A percentile compares a stretch with the other conserved stretches of the same genome.
phyloP scores from a whole-genome alignment of 2,888 invertebrate genomes.

The Tanytarsus gracilentus region DNA sequence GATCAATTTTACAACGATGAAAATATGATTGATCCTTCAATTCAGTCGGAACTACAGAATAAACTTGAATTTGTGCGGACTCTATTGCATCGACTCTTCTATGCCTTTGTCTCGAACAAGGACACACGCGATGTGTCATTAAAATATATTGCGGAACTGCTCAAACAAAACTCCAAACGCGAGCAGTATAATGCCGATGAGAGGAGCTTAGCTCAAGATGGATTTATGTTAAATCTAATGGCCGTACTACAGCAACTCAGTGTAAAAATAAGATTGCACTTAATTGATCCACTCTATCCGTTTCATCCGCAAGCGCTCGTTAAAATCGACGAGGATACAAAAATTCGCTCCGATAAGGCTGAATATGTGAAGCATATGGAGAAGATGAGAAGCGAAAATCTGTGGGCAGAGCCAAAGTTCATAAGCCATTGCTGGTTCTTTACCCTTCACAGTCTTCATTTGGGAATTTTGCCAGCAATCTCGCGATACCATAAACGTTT shows the following conservation, averaged over 20 bases:
- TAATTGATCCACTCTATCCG: slow-evolving; percentile 81
- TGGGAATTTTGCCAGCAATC: slow-evolving; percentile 80
- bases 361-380: slow-evolving; percentile 71
- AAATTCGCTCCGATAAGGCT: slow-evolving; percentile 71
- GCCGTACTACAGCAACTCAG: slow-evolving; percentile 85
- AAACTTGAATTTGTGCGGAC: slow-evolving; percentile 70
- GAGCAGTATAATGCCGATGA: slow-evolving; percentile 88
- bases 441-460: slow-evolving; percentile 87
- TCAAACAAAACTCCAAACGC: slow-evolving; percentile 75
- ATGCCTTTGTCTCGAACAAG: slow-evolving; percentile 71
- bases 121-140: slow-evolving; percentile 72
- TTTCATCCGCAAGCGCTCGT: slow-evolving; percentile 71
- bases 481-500: slow-evolving; percentile 72
- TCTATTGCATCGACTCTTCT: slow-evolving; percentile 71
- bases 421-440: slow-evolving; percentile 96
- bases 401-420: slow-evolving; percentile 77
- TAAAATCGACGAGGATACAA: slow-evolving; percentile 67
- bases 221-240: slow-evolving; percentile 90
- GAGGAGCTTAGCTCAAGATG: slow-evolving; percentile 79
- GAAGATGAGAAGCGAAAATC: slow-evolving; percentile 49
- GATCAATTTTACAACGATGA: slow-evolving; percentile 30
- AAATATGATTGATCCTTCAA: slow-evolving; percentile 5
- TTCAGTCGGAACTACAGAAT: slow-evolving; percentile 12
- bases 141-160: slow-evolving; percentile 65
- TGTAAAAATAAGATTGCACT: slow-evolving; percentile 80